Percentiles rank a stretch among this genome's conserved stretches.
Evolutionary conservation across 2,113 vertebrate genomes (phyloP).

Genomic region (Pedetes capensis): DNA sequence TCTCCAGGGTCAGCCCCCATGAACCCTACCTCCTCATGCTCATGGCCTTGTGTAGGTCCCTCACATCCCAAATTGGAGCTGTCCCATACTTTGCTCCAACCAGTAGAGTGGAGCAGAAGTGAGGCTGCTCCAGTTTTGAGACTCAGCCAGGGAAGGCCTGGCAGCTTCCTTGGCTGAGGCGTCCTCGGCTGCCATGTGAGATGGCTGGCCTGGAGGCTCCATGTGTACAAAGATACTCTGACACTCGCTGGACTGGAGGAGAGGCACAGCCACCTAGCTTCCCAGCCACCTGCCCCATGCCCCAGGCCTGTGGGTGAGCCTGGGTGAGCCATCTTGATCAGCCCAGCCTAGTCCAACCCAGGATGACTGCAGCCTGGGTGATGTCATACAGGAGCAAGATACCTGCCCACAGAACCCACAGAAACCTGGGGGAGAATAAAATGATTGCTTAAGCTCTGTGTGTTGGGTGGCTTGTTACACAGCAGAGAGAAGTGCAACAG

Average conservation of each 20-base stretch:
- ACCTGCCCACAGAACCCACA: not conserved
- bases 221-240: not conserved
- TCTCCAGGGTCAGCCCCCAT: not conserved
- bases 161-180: not conserved
- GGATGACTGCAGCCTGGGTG: not conserved
- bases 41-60: too few relatives aligned
- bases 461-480: not conserved
- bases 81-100: not conserved
- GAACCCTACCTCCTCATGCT: not conserved
- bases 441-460: not conserved
- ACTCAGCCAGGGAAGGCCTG: not conserved
- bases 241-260: not conserved
- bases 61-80: not conserved
- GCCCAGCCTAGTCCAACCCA: not conserved
- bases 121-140: not conserved
- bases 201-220: not conserved
- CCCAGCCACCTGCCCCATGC: not conserved
- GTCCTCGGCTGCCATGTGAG: not conserved
- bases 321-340: not conserved
- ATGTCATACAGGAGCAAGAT: not conserved
- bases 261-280: not conserved
- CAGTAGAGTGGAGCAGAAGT: not conserved
- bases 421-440: not conserved
- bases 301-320: not conserved
- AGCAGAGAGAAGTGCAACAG: not conserved